Evolutionary conservation across 2,888 invertebrate species (phyloP).

Genomic region (Bugulina stolonifera): DNA sequence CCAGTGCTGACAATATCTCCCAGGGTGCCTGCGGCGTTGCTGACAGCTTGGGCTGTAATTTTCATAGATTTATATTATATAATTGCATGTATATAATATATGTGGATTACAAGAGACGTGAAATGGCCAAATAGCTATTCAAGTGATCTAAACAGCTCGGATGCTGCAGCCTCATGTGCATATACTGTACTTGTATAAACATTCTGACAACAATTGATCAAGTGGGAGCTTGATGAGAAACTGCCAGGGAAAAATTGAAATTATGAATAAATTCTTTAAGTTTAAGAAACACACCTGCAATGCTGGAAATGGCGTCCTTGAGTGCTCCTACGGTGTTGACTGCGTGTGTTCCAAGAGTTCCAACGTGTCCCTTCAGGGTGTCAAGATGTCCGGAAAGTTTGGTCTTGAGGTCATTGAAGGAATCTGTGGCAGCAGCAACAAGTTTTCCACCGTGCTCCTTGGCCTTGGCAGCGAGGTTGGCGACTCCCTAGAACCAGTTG

Average conservation of each 20-base stretch:
- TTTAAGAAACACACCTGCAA: slow-evolving; percentile 7
- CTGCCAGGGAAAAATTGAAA: too few species aligned
- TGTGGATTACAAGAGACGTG: too few species aligned
- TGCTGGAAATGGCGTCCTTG: not conserved
- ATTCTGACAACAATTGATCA: too few species aligned
- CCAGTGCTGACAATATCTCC: not conserved
- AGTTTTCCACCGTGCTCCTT: not conserved
- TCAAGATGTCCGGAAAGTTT: slow-evolving; percentile 15
- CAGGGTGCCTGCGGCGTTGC: not conserved
- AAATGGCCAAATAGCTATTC: too few species aligned
- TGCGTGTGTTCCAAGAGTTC: slow-evolving; percentile 4
- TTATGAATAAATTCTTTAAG: too few species aligned
- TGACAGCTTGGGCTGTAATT: not conserved
- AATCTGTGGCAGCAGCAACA: not conserved
- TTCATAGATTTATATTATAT: too few species aligned
- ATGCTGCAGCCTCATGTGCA: too few species aligned
- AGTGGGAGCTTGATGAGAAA: too few species aligned
- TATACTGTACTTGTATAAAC: too few species aligned
- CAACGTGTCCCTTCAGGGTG: slow-evolving; percentile 19
- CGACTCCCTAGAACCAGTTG: not conserved
- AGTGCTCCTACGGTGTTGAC: not conserved
- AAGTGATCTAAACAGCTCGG: too few species aligned
- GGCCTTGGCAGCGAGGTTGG: not conserved
- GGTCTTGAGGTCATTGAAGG: slow-evolving; percentile 6
- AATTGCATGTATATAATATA: too few species aligned